These are phyloP conservation scores for Sebastes hubbsi DNA, from an alignment of 2,797 vertebrate species.

Conservation along the genomic window DNA sequence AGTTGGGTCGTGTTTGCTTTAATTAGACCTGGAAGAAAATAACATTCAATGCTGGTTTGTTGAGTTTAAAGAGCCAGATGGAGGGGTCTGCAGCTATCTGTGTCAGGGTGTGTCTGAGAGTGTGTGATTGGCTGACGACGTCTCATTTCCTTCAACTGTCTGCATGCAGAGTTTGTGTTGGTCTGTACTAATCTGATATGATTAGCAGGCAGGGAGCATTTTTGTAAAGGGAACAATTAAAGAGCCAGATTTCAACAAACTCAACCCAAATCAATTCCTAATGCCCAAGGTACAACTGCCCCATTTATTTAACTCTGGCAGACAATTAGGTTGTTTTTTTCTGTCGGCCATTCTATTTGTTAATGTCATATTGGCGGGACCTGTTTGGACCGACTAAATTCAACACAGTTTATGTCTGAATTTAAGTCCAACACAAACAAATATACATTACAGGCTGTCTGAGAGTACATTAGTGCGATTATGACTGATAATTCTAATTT, in stretches of 20 bases:
- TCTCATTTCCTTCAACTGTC: not conserved
- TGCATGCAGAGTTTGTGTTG: not conserved
- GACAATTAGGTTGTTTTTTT: not conserved
- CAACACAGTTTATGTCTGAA: not conserved
- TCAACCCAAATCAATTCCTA: slow-evolving; percentile 30
- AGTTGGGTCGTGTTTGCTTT: not conserved
- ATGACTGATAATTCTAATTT: slow-evolving; percentile 24
- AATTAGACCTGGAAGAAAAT: not conserved
- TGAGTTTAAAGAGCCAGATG: not conserved
- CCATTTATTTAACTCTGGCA: slow-evolving; percentile 8
- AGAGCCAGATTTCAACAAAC: slow-evolving; percentile 19
- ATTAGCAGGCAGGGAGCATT: slow-evolving; percentile 6
- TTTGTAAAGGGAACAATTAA: slow-evolving; percentile 29
- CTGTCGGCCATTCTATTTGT: not conserved
- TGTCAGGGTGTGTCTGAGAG: not conserved
- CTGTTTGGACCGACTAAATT: not conserved
- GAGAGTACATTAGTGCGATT: slow-evolving; percentile 9
- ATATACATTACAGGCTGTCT: not conserved
- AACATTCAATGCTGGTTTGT: not conserved
- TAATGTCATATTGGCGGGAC: not conserved
- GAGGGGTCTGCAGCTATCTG: not conserved
- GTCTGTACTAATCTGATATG: not conserved
- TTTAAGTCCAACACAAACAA: slow-evolving; percentile 1
- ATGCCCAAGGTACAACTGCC: slow-evolving; percentile 10
- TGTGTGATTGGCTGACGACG: not conserved